phyloP scores from a whole-genome alignment of 2,888 invertebrate genomes.

The Trisateles emortualis region DNA sequence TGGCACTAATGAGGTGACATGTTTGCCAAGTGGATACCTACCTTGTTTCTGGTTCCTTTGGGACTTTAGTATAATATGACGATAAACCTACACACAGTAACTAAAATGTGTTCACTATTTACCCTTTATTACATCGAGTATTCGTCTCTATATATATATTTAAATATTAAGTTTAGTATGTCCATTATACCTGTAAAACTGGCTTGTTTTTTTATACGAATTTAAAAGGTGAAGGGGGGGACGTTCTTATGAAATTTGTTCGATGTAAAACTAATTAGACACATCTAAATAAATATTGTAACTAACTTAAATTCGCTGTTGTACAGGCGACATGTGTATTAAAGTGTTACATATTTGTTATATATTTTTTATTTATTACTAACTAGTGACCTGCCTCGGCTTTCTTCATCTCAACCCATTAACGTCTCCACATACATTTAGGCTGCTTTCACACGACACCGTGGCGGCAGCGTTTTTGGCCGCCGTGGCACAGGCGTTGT shows the following conservation, averaged over 20 bases:
- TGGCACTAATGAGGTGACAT: too few species aligned
- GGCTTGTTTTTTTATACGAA: conserved; percentile 31
- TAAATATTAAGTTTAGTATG: background rate
- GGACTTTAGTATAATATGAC: too few species aligned
- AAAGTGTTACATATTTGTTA: conserved; percentile 79
- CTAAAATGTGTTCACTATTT: conserved; percentile 5
- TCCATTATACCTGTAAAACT: conserved; percentile 7
- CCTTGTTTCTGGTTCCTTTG: too few species aligned
- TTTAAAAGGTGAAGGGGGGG: conserved; percentile 59
- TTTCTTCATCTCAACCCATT: too few species aligned
- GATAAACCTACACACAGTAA: background rate
- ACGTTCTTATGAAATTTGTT: conserved; percentile 62
- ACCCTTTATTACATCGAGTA: background rate
- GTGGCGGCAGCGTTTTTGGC: too few species aligned
- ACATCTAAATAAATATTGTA: conserved; percentile 61
- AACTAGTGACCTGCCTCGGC: too few species aligned
- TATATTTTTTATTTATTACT: conserved; percentile 45
- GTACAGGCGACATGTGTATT: conserved; percentile 74
- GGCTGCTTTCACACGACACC: too few species aligned
- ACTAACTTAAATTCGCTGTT: conserved; percentile 69
- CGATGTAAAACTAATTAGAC: conserved; percentile 60
- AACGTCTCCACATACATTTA: too few species aligned
- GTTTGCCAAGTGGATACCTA: too few species aligned
- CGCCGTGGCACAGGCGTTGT: too few species aligned
- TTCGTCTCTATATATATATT: background rate